These are phyloP conservation scores for Drosophila neocordata DNA, from an alignment of 1,140 invertebrate genomes.

Conservation along the genomic window DNA sequence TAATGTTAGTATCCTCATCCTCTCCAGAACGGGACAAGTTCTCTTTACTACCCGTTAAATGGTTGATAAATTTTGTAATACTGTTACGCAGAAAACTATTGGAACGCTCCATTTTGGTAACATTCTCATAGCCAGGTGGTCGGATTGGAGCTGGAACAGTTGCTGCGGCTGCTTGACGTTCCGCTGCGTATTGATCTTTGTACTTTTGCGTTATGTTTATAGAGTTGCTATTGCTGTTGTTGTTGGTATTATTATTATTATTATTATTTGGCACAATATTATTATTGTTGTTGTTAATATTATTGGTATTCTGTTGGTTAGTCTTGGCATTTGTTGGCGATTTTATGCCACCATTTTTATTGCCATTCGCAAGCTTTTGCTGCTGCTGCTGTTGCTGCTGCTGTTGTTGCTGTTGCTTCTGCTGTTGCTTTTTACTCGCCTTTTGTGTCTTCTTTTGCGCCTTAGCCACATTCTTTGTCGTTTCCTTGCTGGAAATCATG, in stretches of 20 bases:
- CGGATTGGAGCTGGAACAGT: conserved; percentile 2
- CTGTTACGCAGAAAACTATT: conserved; percentile 75
- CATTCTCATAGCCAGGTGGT: conserved; percentile 38
- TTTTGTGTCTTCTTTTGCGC: conserved; percentile 75
- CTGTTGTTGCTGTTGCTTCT: conserved; percentile 59
- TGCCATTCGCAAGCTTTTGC: conserved; percentile 44
- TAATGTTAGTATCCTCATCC: conserved; percentile 47
- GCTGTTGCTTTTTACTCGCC: conserved; percentile 68
- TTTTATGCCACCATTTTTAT: conserved; percentile 46
- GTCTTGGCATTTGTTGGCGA: conserved; percentile 29
- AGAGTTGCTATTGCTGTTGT: conserved; percentile 17
- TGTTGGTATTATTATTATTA: conserved; percentile 35
- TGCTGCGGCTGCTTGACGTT: conserved; percentile 29
- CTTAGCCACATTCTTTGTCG: conserved; percentile 60
- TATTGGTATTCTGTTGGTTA: conserved; percentile 31
- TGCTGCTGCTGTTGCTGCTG: conserved; percentile 61
- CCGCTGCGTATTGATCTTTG: conserved; percentile 48
- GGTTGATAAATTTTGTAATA: conserved; percentile 71
- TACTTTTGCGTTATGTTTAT: conserved; percentile 57
- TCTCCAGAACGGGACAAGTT: conserved; percentile 30
- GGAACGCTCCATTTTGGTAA: conserved; percentile 75
- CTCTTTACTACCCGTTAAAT: conserved; percentile 75
- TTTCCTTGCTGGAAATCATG: conserved; percentile 74
- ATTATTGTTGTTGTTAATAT: conserved; percentile 46
- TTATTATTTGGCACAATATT: conserved; percentile 64